Evolutionary conservation across 2,888 invertebrate genomes (phyloP).

Genomic region (Nephrotoma appendiculata): DNA sequence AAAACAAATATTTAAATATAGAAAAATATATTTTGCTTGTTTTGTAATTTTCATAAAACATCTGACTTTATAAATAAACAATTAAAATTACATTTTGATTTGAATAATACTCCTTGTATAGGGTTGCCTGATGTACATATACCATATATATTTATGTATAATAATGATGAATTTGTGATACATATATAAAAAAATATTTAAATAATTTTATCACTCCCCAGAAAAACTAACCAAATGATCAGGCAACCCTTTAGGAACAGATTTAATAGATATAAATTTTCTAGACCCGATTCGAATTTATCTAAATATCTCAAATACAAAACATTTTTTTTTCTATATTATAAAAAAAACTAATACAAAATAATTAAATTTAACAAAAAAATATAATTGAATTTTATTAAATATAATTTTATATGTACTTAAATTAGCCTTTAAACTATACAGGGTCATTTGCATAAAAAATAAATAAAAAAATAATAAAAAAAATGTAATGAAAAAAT

Average conservation of each 20-base stretch:
- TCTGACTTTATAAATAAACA: not conserved
- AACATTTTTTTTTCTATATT: not conserved
- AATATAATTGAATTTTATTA: not conserved
- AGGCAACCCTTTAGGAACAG: not conserved
- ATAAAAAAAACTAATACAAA: not conserved
- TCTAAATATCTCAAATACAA: not conserved
- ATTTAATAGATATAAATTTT: not conserved
- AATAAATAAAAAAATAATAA: not conserved
- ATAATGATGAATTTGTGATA: not conserved
- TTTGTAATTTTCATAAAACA: not conserved
- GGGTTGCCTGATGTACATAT: not conserved
- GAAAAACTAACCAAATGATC: not conserved
- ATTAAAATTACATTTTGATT: not conserved
- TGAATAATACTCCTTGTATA: not conserved
- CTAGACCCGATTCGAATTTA: not conserved
- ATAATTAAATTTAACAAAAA: not conserved
- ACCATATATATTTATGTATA: not conserved
- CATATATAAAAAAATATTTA: not conserved
- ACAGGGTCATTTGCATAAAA: slow-evolving; percentile 10
- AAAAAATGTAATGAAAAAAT: not conserved
- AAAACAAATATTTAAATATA: not conserved
- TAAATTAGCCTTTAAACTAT: slow-evolving; percentile 11
- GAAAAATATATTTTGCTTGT: not conserved
- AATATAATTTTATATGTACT: slow-evolving; percentile 2
- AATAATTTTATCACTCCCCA: not conserved